A percentile compares a stretch with the other conserved stretches of the same genome.
Evolutionary conservation across 2,797 vertebrate species (phyloP).

Genomic region (Meda fulgida): DNA sequence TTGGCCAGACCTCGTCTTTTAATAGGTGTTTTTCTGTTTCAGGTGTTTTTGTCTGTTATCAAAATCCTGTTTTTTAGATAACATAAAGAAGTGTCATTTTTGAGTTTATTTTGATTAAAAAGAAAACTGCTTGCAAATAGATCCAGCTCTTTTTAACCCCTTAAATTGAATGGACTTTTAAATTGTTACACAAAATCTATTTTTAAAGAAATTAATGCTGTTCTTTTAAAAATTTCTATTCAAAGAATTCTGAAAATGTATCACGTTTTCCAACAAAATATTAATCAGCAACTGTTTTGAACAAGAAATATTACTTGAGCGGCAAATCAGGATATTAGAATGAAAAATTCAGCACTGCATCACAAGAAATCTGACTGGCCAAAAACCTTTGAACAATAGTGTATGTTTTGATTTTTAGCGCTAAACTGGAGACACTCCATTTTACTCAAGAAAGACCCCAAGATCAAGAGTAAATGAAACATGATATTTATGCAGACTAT

Average conservation of each 20-base stretch:
- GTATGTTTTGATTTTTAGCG: neutral
- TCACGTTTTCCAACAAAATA: neutral
- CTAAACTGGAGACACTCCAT: neutral
- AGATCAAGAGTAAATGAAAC: neutral
- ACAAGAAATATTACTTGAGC: neutral
- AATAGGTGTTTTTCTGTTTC: neutral
- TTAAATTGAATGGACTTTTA: no score
- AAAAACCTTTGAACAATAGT: neutral
- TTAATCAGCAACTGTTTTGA: neutral
- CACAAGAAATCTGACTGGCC: no score
- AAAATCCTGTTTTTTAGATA: neutral
- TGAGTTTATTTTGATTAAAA: neutral
- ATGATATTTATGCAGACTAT: neutral
- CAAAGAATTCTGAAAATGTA: neutral
- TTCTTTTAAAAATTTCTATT: neutral
- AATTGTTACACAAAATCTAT: no score
- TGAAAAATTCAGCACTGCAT: no score
- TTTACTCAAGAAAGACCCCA: neutral
- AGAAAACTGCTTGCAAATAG: no score
- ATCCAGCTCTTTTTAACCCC: no score
- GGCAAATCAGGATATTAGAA: neutral
- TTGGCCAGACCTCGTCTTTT: neutral
- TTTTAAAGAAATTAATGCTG: no score
- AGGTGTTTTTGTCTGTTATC: neutral
- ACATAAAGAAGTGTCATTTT: no score